Evolutionary conservation across 2,113 vertebrate genomes (phyloP).

Genomic region (Leptobrachium ailaonicum): DNA sequence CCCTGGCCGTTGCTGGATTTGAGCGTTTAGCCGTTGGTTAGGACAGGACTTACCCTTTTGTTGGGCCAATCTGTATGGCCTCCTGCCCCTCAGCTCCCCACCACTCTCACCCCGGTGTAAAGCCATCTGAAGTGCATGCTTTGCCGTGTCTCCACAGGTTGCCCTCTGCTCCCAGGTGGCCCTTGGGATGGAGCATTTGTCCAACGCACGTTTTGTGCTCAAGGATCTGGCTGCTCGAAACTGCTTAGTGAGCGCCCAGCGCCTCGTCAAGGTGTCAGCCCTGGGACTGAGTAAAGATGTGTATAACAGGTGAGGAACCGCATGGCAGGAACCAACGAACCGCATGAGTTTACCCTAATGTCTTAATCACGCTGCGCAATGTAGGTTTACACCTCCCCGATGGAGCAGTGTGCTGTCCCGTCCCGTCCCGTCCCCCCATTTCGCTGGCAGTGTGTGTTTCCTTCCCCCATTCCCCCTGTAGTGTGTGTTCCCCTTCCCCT

Average conservation of each 20-base stretch:
- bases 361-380: no score
- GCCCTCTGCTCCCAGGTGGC: conserved; percentile 91
- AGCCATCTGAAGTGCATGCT: neutral
- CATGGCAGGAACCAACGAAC: neutral
- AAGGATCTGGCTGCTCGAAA: conserved; percentile 93
- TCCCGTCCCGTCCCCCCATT: no score
- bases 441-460: neutral
- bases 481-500: neutral
- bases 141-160: conserved; percentile 68
- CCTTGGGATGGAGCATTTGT: conserved; percentile 93
- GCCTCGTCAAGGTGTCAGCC: conserved; percentile 87
- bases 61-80: neutral
- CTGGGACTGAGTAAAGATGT: conserved; percentile 96
- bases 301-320: conserved; percentile 83
- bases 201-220: conserved; percentile 91
- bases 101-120: no score
- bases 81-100: neutral
- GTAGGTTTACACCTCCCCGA: no score
- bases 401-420: no score
- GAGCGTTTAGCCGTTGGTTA: neutral
- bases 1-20: neutral
- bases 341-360: neutral
- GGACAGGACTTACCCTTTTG: neutral
- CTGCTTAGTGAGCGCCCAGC: conserved; percentile 88
- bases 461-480: no score